A percentile compares a stretch with the other conserved stretches of the same genome.
Conservation (phyloP, 2,888 invertebrate genomes). For the Tetrapedia diversipes region DNA sequence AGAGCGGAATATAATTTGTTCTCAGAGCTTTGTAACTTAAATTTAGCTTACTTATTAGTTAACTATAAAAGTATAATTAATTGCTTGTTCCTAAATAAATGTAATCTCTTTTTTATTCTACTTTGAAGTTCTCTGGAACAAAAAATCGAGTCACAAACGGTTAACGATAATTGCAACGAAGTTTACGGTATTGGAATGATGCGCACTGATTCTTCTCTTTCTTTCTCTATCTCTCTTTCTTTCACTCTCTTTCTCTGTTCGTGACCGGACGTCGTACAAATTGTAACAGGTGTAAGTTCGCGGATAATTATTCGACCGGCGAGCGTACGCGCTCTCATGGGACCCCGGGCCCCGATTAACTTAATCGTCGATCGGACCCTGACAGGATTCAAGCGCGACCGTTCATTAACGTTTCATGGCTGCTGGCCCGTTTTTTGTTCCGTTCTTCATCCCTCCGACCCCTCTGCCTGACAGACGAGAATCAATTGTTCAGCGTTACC, state of each 20-base stretch:
- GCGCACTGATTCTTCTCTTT: neutral
- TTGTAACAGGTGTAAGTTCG: slow-evolving; percentile 37
- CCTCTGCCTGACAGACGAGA: neutral
- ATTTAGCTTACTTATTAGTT: too few species aligned
- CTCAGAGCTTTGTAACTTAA: too few species aligned
- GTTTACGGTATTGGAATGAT: slow-evolving; percentile 38
- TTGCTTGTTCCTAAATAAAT: too few species aligned
- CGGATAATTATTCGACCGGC: slow-evolving; percentile 39
- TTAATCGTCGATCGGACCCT: slow-evolving; percentile 31
- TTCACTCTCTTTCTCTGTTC: too few species aligned
- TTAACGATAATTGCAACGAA: slow-evolving; percentile 59
- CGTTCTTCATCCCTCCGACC: slow-evolving; percentile 22
- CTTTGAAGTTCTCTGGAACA: too few species aligned
- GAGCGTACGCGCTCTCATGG: slow-evolving; percentile 24
- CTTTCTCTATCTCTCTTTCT: too few species aligned
- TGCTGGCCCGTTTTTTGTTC: slow-evolving; percentile 23
- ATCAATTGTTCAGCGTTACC: slow-evolving; percentile 7
- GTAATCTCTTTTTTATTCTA: too few species aligned
- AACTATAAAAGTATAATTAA: too few species aligned
- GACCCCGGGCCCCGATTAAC: slow-evolving; percentile 21
- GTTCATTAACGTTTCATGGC: slow-evolving; percentile 38
- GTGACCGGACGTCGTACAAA: slow-evolving; percentile 40
- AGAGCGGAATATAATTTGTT: too few species aligned
- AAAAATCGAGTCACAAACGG: slow-evolving; percentile 28
- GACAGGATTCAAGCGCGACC: slow-evolving; percentile 17